Evolutionary conservation across 2,888 invertebrate genomes (phyloP).

Genomic region (Archips crataeganus): DNA sequence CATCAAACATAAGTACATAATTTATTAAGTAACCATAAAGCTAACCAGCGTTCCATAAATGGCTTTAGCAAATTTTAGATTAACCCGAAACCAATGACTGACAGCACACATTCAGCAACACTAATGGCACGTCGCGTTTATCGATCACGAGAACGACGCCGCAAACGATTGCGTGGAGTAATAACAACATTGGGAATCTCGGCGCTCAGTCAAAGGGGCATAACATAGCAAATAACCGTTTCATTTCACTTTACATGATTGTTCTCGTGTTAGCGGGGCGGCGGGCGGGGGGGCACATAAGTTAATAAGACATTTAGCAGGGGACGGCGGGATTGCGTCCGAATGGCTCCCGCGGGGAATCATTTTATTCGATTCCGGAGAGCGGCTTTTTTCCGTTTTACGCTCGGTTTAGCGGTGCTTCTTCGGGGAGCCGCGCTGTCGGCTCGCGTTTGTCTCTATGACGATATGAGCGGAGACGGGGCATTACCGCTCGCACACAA

Average conservation of each 20-base stretch:
- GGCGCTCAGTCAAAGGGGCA: slow-evolving; percentile 76
- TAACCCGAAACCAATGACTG: neutral
- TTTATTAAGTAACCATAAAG: neutral
- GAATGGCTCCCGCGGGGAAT: slow-evolving; percentile 90
- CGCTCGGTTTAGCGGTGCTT: slow-evolving; percentile 82
- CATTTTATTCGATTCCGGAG: slow-evolving; percentile 90
- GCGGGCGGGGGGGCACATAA: slow-evolving; percentile 75
- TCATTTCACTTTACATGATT: slow-evolving; percentile 86
- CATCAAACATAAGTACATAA: neutral
- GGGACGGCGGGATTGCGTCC: slow-evolving; percentile 87
- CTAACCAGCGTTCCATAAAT: neutral
- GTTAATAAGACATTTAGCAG: slow-evolving; percentile 86
- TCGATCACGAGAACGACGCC: slow-evolving; percentile 59
- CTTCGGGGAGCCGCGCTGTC: slow-evolving; percentile 57
- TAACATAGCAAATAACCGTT: slow-evolving; percentile 85
- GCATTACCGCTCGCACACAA: slow-evolving; percentile 60
- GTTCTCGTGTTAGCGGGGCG: slow-evolving; percentile 77
- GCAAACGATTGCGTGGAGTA: slow-evolving; percentile 71
- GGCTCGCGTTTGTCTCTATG: slow-evolving; percentile 63
- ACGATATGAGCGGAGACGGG: slow-evolving; percentile 66
- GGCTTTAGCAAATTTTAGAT: neutral
- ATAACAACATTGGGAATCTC: slow-evolving; percentile 71
- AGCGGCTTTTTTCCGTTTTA: slow-evolving; percentile 83
- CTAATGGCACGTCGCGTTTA: slow-evolving; percentile 36
- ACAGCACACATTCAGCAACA: slow-evolving; percentile 4